Base-by-base conservation (phyloP, 2,888 invertebrate species). In the Drosophila cognata region DNA sequence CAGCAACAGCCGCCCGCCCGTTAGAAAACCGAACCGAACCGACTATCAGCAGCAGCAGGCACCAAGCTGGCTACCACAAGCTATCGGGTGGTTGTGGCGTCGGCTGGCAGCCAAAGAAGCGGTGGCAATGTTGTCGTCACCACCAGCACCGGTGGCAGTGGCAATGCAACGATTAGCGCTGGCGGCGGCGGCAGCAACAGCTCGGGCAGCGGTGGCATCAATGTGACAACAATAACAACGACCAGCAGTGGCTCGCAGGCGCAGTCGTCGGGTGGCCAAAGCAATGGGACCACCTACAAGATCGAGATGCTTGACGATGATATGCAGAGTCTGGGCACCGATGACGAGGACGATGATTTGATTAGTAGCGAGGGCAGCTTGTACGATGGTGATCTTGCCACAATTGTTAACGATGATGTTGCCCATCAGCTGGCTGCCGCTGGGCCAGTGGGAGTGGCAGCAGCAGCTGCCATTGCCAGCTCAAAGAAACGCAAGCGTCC, bases 351-450 rank as follows among this genome's bases (percentile, higher is more conserved):
- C 74, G 97, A 97, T 84, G 97, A 98, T 83, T 96, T 97, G 84
- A 96, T 96, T 76, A 96, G 96, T 68, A 97, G 97, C 67, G 96
- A 97, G 63, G 96, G 96, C 36, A 97, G 97, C 50, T 94, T 95
- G 48, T 96, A 96, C 84, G 98, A 98, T 91, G 95, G 96, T 3
- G 98, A 98, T 91, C 95, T 98, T 75, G 96, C 98, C 93, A 95
- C 96, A 8, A 83, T 91, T 63, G 84, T 74, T 35, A 84, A 96
- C 83, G 98, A 99, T 93, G 98, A 99, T 92, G 98, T 99, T 88
- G 98, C 98, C 81, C 98, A 98, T 92, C 99, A 99, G 92, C 94
- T 99, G 88, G 98, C 98, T 64, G 98, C 98, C 88, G 98, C 99
- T 93, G 99, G 98, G 8, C 98, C 98, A 16, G 97, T 98, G 68